phyloP scores from a whole-genome alignment of 2,797 vertebrate genomes.

The Melanogrammus aeglefinus region DNA sequence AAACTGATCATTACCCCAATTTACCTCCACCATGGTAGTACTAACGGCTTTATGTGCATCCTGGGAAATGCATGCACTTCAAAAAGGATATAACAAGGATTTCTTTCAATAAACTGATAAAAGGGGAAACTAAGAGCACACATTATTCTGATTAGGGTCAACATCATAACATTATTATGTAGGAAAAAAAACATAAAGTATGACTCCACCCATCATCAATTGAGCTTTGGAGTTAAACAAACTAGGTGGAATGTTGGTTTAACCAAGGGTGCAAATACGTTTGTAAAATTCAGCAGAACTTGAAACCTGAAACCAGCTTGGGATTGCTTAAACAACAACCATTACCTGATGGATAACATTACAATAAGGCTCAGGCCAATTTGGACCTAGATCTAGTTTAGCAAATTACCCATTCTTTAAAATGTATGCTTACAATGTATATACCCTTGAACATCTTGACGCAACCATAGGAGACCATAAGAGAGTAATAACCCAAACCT shows the following conservation, averaged over 20 bases:
- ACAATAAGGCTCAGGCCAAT: neutral
- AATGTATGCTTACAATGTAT: neutral
- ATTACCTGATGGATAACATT: neutral
- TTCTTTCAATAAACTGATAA: neutral
- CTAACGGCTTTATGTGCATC: no score
- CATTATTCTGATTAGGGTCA: neutral
- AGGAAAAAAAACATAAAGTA: no score
- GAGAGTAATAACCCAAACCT: constrained; percentile 72
- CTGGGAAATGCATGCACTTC: neutral
- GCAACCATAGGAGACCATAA: neutral
- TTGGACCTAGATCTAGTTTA: neutral
- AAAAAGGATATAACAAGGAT: neutral
- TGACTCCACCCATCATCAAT: neutral
- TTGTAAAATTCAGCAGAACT: neutral
- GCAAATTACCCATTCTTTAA: neutral
- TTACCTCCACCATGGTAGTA: no score
- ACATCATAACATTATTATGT: no score
- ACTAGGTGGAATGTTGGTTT: neutral
- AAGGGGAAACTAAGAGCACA: neutral
- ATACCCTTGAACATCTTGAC: neutral
- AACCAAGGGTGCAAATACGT: neutral
- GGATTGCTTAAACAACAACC: neutral
- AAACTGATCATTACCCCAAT: neutral
- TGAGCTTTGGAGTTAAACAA: neutral
- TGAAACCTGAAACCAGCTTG: neutral